Evolutionary conservation across 2,797 vertebrate species (phyloP).

Genomic region (Iguana delicatissima): DNA sequence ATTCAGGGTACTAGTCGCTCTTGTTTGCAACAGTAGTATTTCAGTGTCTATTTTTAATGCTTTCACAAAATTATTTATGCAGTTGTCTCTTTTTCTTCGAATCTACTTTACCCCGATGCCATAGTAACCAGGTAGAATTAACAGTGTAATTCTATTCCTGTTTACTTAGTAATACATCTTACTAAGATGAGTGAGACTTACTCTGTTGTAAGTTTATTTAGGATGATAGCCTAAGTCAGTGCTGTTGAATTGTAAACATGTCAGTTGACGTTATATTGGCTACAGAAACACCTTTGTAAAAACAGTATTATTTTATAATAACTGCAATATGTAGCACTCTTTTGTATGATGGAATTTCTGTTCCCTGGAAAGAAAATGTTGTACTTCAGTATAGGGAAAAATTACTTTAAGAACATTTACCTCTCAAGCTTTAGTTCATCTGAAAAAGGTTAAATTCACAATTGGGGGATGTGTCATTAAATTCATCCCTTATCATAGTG

Average conservation of each 20-base stretch:
- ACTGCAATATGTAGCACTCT: no score
- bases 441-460: no score
- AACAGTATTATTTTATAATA: no score
- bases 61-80: not conserved
- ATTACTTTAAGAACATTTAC: no score
- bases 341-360: no score
- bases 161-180: not conserved
- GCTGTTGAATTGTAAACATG: not conserved
- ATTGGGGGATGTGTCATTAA: no score
- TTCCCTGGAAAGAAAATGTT: no score
- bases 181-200: not conserved
- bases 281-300: no score
- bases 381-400: no score
- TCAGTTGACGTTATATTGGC: no score
- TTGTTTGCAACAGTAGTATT: not conserved
- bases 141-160: not conserved
- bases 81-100: not conserved
- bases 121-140: not conserved
- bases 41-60: not conserved
- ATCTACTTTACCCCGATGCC: not conserved
- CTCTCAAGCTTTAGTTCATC: no score
- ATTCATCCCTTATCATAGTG: no score
- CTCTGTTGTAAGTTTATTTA: not conserved
- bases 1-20: accelerated
- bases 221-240: not conserved